Conservation (phyloP, 2,888 invertebrate genomes). For the Drosophila histrio region DNA sequence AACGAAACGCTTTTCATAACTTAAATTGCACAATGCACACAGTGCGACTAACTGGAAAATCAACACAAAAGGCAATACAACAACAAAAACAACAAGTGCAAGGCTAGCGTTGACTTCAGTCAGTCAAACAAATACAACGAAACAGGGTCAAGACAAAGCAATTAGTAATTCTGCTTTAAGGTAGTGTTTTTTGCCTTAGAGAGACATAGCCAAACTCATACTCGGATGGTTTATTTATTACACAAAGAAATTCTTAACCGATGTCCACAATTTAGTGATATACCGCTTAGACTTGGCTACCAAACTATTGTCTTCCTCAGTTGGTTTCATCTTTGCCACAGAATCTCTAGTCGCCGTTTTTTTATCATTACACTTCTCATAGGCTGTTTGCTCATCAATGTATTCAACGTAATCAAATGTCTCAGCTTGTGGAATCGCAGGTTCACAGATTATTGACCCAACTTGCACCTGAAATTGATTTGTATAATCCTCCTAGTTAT, state of each 20-base stretch:
- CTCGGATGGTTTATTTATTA: conserved; percentile 2
- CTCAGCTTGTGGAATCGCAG: neutral
- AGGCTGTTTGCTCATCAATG: neutral
- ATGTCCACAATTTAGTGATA: neutral
- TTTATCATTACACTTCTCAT: neutral
- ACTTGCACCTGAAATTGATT: neutral
- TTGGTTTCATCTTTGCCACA: no score
- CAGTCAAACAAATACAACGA: conserved; percentile 22
- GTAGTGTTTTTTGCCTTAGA: neutral
- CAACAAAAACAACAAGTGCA: conserved; percentile 23
- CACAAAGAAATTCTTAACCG: neutral
- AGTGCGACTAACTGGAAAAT: conserved; percentile 62
- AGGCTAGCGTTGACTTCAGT: conserved; percentile 28
- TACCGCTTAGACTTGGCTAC: neutral
- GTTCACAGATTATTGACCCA: neutral
- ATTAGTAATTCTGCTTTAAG: conserved; percentile 29
- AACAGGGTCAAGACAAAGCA: conserved; percentile 32
- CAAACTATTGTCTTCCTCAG: neutral
- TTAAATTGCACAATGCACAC: conserved; percentile 62
- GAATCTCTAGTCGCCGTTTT: no score
- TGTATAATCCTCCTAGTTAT: neutral
- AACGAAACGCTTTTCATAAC: conserved; percentile 61
- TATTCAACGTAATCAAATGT: neutral
- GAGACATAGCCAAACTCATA: neutral
- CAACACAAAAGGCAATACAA: conserved; percentile 51